phyloP scores from a whole-genome alignment of 92 coral and sea anemone genomes.

The Porites cylindrica region DNA sequence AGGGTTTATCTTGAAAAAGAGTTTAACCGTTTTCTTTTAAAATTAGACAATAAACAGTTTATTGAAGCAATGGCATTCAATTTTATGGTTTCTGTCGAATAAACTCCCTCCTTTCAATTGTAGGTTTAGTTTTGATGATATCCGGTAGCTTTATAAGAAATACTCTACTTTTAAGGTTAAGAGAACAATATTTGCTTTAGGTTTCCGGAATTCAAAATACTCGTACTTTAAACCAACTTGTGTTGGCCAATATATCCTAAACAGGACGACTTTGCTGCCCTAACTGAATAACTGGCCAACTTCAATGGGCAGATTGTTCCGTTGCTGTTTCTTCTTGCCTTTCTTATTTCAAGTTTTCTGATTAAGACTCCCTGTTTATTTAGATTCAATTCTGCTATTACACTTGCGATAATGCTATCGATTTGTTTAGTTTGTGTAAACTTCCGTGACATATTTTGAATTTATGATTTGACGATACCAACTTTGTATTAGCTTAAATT shows the following conservation, averaged over 20 bases:
- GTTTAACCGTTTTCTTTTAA: neutral
- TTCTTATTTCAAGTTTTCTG: neutral
- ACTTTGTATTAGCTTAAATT: slow-evolving; percentile 29
- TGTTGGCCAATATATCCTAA: slow-evolving; percentile 43
- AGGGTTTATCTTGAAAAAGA: neutral
- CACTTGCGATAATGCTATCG: slow-evolving; percentile 57
- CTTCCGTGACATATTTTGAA: slow-evolving; percentile 65
- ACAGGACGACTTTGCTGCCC: slow-evolving; percentile 14
- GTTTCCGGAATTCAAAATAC: slow-evolving; percentile 55
- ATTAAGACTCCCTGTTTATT: slow-evolving; percentile 37
- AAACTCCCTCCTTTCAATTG: neutral
- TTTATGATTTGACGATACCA: slow-evolving; percentile 57
- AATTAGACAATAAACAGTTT: neutral
- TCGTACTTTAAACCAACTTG: slow-evolving; percentile 24
- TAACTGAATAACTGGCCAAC: neutral
- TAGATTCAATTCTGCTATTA: slow-evolving; percentile 45
- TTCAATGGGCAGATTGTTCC: neutral
- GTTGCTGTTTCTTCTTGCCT: neutral
- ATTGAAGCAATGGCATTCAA: slow-evolving; percentile 3
- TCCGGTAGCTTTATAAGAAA: slow-evolving; percentile 47
- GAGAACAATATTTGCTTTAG: slow-evolving; percentile 36
- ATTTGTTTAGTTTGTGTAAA: slow-evolving; percentile 59
- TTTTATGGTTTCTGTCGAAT: slow-evolving; percentile 14
- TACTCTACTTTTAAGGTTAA: slow-evolving; percentile 31
- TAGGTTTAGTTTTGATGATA: slow-evolving; percentile 39